Percentiles rank a stretch among this genome's conserved stretches.
Conservation (phyloP, 2,113 vertebrate genomes). For the Romanogobio albipinnatus region DNA sequence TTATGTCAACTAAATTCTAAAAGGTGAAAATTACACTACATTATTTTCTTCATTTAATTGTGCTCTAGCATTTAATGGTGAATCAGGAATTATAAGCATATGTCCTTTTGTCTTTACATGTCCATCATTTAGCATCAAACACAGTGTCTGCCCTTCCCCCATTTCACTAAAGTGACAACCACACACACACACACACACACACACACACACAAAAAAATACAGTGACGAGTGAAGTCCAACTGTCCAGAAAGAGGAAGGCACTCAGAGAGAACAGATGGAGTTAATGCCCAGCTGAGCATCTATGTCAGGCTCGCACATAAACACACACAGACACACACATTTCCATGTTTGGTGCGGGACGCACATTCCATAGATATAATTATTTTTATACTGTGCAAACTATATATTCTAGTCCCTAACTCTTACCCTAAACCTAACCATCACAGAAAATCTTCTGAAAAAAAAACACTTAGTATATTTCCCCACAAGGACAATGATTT, state of each 20-base stretch:
- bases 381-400: too few relatives aligned
- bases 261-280: conserved; percentile 52
- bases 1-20: not conserved
- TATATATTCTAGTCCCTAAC: too few relatives aligned
- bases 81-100: not conserved
- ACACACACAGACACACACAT: not conserved
- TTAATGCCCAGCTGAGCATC: conserved; percentile 27
- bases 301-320: not conserved
- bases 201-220: not conserved
- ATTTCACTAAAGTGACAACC: not conserved
- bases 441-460: too few relatives aligned
- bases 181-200: not conserved
- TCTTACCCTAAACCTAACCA: too few relatives aligned
- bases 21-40: not conserved
- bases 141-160: conserved; percentile 9
- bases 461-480: too few relatives aligned
- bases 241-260: conserved; percentile 24
- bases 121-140: not conserved
- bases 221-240: conserved; percentile 15
- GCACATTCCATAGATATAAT: too few relatives aligned
- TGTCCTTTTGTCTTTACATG: not conserved
- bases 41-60: not conserved
- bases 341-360: too few relatives aligned
- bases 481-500: too few relatives aligned
- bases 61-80: not conserved